Base-by-base conservation (phyloP, 35 echinoderm and acorn worm genomes). In the Diadema setosum region DNA sequence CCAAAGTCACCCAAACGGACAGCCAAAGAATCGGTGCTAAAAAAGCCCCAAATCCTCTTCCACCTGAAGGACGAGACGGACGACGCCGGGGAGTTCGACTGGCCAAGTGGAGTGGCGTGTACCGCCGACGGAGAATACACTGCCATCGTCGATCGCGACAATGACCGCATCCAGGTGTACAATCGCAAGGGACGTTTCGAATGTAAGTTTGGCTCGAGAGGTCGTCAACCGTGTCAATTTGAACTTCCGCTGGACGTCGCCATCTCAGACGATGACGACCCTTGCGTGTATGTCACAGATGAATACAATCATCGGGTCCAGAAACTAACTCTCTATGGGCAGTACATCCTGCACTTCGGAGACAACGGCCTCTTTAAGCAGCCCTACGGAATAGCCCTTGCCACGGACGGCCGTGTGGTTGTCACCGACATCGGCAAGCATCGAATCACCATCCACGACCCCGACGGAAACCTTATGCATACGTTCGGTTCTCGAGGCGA, bases 291-390 rank as follows among this genome's bases (percentile, higher is more conserved):
- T 59, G 93, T 99, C 58, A 94, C 96, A 0, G 96, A 99, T 75
- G 96, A 99, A 48, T 99, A 99, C 90, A 99, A 99, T 76, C 96
- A 99, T 34, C 89, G 96, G 8, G 96, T 99, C 39, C 96, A 99
- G 76, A 99, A 95, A 65, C 89, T 99, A 40, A 99, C 96, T 32
- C 65, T 99, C 14, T 99, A 99, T 76, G 96, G 96, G 17, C 85
- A 95, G 36, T 94, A 99, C 76, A 85, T 99, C 30, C 63, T 65
- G 18, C 96, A 99, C 55, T 99, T 99, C 74, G 96, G 96, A 16
- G 96, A 99, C 69, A 99, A 99, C 88, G 96, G 96, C 42, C 81
- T 94, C 35, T 89, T 99, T 31, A 99, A 99, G 45, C 96, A 99
- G 84, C 96, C 96, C 15, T 99, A 99, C 33, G 96, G 96, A 26